Evolutionary conservation across 2,113 vertebrate genomes (phyloP), one percentile per base, ranked within the genome.

Genomic region (Ciconia boyciana): DNA sequence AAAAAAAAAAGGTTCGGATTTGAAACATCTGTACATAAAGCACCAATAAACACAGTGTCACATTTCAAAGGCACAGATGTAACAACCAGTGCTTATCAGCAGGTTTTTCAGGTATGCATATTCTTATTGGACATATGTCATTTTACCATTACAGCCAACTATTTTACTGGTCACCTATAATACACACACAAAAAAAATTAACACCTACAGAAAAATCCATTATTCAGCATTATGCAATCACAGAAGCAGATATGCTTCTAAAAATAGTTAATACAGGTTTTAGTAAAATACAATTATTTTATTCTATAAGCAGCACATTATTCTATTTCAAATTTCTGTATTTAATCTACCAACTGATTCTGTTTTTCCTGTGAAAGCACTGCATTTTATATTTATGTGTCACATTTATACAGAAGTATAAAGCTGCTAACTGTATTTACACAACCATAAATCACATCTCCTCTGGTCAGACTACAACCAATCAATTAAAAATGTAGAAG

Each of bases 1-100:
- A 87, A 94, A 92, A 96, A 36, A 31, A 91, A 75, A 95, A 92
- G 24, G 29, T 55, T 94, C 55, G 69, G 54, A 74, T 36, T 60
- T 64, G 83, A 85, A 93, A 87, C 48, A 57, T 75, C 76, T 74
- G 49, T 75, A 70, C 55, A 15, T 57, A 75, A 93, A 93, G 51
- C 49, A 86, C 7, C 55, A 89, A 65, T 46, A 62, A 68, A 69
- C 36, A 74, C 9, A 83, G 39, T 5, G 60, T 32, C 36, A 52
- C 22, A 19, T 89, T 84, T 93, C 51, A 85, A 94, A 93, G 57
- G 54, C 58, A 81, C 4, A 64, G 10, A 39, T 48, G 0, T 49
- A 92, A 26, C 18, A 83, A 36, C 29, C 10, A 70, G 70, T 34
- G 34, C 31, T 64, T 75, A 82, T 43, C 48, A 68, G 69, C 20